A percentile compares a stretch with the other conserved stretches of the same genome.
Evolutionary conservation across 2,888 invertebrate genomes (phyloP).

Genomic region (Ptychoptera albimana): DNA sequence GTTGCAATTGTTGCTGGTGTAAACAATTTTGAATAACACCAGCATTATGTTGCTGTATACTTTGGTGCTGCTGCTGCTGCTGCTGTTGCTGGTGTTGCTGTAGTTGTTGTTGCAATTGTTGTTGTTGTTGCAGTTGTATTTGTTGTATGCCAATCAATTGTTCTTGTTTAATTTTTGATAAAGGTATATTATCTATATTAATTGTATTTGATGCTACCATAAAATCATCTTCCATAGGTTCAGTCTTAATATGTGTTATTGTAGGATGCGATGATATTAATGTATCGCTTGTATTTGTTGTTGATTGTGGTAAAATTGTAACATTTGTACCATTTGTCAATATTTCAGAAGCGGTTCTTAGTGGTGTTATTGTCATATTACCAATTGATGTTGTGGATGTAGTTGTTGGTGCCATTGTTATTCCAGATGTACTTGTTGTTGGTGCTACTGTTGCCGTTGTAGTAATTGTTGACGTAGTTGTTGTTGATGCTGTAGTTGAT

Average conservation of each 20-base stretch:
- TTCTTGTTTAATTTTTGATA: constrained; percentile 10
- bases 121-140: constrained; percentile 13
- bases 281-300: constrained; percentile 8
- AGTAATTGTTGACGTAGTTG: constrained; percentile 4
- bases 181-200: too few relatives aligned
- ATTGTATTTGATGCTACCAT: too few relatives aligned
- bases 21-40: constrained; percentile 10
- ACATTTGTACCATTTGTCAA: background rate
- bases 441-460: background rate
- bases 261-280: constrained; percentile 9
- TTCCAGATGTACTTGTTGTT: constrained; percentile 4
- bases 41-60: constrained; percentile 16
- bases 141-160: constrained; percentile 13
- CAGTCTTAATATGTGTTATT: background rate
- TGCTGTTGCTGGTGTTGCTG: constrained; percentile 19
- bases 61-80: constrained; percentile 15
- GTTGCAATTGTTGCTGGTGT: constrained; percentile 25
- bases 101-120: constrained; percentile 20
- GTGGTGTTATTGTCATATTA: constrained; percentile 9
- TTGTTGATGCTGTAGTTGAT: constrained; percentile 6
- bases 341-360: too few relatives aligned
- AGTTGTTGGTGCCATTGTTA: constrained; percentile 5
- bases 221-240: too few relatives aligned
- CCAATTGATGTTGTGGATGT: constrained; percentile 9
- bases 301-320: constrained; percentile 2